Evolutionary conservation across 2,888 invertebrate species (phyloP).

Genomic region (Perizoma flavofasciatum): DNA sequence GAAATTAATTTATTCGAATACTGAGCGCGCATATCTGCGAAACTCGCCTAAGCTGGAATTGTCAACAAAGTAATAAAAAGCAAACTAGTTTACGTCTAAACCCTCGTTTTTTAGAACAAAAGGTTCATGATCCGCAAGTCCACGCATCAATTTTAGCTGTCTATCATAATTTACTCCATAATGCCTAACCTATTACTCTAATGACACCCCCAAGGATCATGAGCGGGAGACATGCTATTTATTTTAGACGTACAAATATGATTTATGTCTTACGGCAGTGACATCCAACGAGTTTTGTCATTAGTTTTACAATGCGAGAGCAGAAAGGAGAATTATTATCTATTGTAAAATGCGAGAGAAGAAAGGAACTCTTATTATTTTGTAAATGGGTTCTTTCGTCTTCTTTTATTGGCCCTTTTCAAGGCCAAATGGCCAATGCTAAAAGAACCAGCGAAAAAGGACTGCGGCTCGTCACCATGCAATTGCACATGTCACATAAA

Average conservation of each 20-base stretch:
- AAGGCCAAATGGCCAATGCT: too few relatives aligned
- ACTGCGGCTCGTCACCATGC: too few relatives aligned
- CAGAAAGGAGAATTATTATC: conserved; percentile 13
- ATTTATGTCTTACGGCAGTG: conserved; percentile 41
- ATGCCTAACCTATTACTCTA: conserved; percentile 48
- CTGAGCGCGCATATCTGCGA: conserved; percentile 16
- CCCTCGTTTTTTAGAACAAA: conserved; percentile 26
- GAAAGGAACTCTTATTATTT: conserved; percentile 28
- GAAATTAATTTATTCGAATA: conserved; percentile 10
- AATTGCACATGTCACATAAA: too few relatives aligned
- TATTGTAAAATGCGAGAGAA: too few relatives aligned
- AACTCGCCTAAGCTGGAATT: conserved; percentile 27
- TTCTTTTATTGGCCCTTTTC: not conserved
- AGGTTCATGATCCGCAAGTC: conserved; percentile 24
- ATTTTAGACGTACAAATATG: conserved; percentile 43
- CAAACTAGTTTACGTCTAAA: conserved; percentile 27
- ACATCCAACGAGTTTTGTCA: conserved; percentile 34
- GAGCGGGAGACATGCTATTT: conserved; percentile 39
- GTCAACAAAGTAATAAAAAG: conserved; percentile 31
- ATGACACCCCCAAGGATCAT: conserved; percentile 44
- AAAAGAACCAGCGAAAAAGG: too few relatives aligned
- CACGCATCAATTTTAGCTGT: conserved; percentile 43
- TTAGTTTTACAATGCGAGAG: conserved; percentile 34
- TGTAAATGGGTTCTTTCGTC: conserved; percentile 26
- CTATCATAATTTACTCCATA: conserved; percentile 47